These are phyloP conservation scores for Cisticola juncidis DNA, from an alignment of 2,113 vertebrate genomes.

Conservation along the genomic window DNA sequence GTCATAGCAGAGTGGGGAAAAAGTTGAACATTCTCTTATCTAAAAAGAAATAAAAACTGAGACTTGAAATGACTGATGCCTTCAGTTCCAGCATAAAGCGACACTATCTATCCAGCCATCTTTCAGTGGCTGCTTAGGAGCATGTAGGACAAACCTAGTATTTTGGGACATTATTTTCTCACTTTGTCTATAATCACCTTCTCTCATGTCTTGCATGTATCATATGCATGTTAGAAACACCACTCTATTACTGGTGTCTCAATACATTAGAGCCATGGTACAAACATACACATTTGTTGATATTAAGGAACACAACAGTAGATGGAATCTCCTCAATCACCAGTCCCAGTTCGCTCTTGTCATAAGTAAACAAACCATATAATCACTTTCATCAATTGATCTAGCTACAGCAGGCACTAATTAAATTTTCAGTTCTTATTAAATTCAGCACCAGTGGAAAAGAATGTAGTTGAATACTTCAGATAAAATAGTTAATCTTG, in stretches of 20 bases:
- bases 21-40: neutral
- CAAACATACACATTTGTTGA: slow-evolving; percentile 20
- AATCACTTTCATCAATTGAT: slow-evolving; percentile 49
- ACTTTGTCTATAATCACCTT: neutral
- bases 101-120: neutral
- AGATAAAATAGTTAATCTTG: slow-evolving; percentile 40
- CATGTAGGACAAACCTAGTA: neutral
- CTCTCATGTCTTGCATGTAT: neutral
- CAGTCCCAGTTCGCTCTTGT: neutral
- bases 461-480: slow-evolving; percentile 3
- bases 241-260: neutral
- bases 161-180: neutral
- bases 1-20: slow-evolving; percentile 8
- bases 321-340: neutral
- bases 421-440: slow-evolving; percentile 36
- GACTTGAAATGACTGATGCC: neutral
- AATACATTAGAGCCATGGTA: neutral
- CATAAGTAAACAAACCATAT: slow-evolving; percentile 52
- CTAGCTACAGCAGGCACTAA: slow-evolving; percentile 8
- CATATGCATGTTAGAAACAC: neutral
- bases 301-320: neutral
- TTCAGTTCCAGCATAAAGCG: neutral
- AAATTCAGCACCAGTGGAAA: slow-evolving; percentile 20
- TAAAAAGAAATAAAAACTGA: neutral
- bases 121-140: neutral